phyloP scores from a whole-genome alignment of 2,113 vertebrate species.

The Plecotus auritus region DNA sequence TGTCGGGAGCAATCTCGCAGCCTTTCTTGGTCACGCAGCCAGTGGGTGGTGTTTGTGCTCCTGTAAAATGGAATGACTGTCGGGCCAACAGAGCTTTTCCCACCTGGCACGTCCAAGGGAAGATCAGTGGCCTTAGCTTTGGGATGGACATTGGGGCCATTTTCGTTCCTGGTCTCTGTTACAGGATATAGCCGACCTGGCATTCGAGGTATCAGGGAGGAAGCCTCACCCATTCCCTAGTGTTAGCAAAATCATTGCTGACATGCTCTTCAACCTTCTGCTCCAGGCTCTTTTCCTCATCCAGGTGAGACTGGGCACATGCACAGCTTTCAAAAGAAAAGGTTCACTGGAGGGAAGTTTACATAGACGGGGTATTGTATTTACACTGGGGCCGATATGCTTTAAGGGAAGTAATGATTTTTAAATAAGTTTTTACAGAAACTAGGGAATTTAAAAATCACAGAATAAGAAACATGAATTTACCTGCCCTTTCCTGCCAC shows the following conservation, averaged over 20 bases:
- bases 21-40: background rate
- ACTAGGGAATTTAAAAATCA: background rate
- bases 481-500: background rate
- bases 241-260: slow-evolving; percentile 97
- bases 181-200: slow-evolving; percentile 97
- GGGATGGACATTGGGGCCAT: background rate
- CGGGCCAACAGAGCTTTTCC: background rate
- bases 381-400: background rate
- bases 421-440: slow-evolving; percentile 20
- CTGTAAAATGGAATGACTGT: background rate
- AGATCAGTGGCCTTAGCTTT: background rate
- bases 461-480: background rate
- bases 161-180: slow-evolving; percentile 30
- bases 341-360: background rate
- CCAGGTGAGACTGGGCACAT: slow-evolving; percentile 85
- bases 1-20: background rate
- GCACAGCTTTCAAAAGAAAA: background rate
- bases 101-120: background rate
- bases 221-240: slow-evolving; percentile 96
- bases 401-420: slow-evolving; percentile 9
- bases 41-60: background rate
- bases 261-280: slow-evolving; percentile 98
- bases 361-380: background rate
- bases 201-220: slow-evolving; percentile 95
- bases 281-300: slow-evolving; percentile 97